Base-by-base conservation (phyloP, 2,888 invertebrate species). In the Chrysina gloriosa region DNA sequence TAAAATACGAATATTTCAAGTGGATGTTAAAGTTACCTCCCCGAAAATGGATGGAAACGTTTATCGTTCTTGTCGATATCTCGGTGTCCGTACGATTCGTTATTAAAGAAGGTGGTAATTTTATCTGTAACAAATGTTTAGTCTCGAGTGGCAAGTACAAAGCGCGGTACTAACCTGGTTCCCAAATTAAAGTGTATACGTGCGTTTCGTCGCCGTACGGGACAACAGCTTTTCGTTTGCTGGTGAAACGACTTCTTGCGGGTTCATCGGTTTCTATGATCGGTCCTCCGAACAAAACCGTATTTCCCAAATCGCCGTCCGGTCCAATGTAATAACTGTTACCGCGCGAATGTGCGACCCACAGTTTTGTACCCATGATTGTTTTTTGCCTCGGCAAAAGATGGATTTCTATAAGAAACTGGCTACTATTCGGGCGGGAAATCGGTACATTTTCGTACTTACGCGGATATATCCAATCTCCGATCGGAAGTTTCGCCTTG, bases 131-230 rank as follows among this genome's bases (percentile, higher is more conserved):
- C 23, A 36, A 48, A 66, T 34, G 2, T 23, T 14, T 11, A 34
- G 5, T n/a, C n/a, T n/a, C n/a, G n/a, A n/a, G n/a, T n/a, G 29
- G 50, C 21, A 19, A 52, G 6, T 58, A 29, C 21, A 36, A 63
- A 50, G n/a, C n/a, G n/a, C n/a, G 5, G 21, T 69, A 70, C 69
- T 72, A 81, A 89, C 89, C 85, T 76, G 87, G 86, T 5, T 84
- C 85, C 93, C 93, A 94, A 63, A 86, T 85, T 0, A 92, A 67
- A 4, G 86, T 85, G 77, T 89, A 93, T 0, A 83, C 82, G 74
- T 93, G 92, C 78, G 87, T 90, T 7, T 85, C 84, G 2, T 87
- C 83, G 7, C 68, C 47, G 52, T 63, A 73, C 2, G 72, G 71
- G 9, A 29, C 39, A 5, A 25, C 29, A n/a, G 56, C 25, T 3